Evolutionary conservation across 2,888 invertebrate species (phyloP), one percentile per base, ranked within the genome.

Genomic region (Rhagophthalmus giganteus): DNA sequence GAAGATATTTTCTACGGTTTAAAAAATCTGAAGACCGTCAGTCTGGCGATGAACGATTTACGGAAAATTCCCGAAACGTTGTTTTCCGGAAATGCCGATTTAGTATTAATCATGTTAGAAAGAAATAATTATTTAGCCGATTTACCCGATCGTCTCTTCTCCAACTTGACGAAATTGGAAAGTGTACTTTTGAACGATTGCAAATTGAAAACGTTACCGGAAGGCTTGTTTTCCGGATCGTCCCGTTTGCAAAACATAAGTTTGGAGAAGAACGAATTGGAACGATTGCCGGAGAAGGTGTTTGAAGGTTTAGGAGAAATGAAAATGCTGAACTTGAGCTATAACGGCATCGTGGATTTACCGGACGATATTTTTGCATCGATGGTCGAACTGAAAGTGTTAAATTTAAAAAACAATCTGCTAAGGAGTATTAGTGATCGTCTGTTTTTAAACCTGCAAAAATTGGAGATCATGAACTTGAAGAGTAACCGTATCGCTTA

Each of bases 11-110:
- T 89, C 66, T 72, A 78, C 42, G 76, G 80, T 51, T 72, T 88
- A 42, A 75, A 72, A 16, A 84, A 84, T 65, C 73, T 90, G 30
- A 79, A 77, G 55, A 78, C 76, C 51, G 72, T 92, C 30, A 84
- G 85, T 66, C 75, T 91, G 54, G 83, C 80, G 66, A 78, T 77
- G n/a, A 89, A 88, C 65, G 80, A 81, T 59, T 83, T 88, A 57
- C 76, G 77, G 2, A 71, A 78, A n/a, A 64, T 88, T 44, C 86
- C 87, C 2, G 75, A 74, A 45, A 79, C 79, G 57, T 72, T 87
- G 31, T 83, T 87, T 58, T 70, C 69, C 5, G 32, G 52, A 11
- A 59, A 50, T 34, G 10, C 2, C n/a, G 6, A 28, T 3, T 9
- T 59, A 32, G 72, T 74, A 41, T 75, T 70, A 8, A 75, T 86